Percentiles rank a stretch among this genome's conserved stretches.
phyloP scores from a whole-genome alignment of 2,113 vertebrate species.

The Hippocampus zosterae region DNA sequence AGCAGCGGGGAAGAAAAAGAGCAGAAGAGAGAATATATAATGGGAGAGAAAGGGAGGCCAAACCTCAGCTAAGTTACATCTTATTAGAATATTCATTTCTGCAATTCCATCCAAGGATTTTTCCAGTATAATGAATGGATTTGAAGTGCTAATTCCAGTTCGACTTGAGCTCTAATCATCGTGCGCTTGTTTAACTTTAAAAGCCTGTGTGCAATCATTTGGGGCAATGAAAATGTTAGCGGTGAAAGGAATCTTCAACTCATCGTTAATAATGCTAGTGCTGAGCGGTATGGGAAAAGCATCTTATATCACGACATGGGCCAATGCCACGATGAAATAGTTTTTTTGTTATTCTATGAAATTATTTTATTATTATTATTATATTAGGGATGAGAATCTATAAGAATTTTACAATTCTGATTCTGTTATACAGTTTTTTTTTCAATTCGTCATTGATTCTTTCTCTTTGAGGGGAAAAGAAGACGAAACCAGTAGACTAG shows the following conservation, averaged over 20 bases:
- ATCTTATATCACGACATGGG: no score
- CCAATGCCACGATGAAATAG: no score
- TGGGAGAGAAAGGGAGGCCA: background rate
- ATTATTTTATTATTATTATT: no score
- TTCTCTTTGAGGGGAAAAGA: no score
- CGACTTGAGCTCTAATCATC: background rate
- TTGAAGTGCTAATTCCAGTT: conserved; percentile 29
- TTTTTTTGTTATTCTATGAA: no score
- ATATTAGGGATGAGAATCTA: no score
- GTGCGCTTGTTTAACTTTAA: background rate
- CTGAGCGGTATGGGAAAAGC: no score
- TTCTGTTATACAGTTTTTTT: no score
- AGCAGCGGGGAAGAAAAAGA: conserved; percentile 5
- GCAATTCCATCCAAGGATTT: conserved; percentile 17
- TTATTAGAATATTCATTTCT: conserved; percentile 36
- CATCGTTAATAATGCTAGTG: background rate
- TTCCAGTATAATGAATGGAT: conserved; percentile 36
- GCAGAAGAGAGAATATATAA: conserved; percentile 2
- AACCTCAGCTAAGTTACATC: conserved; percentile 14
- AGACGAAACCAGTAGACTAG: no score
- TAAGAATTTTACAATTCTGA: no score
- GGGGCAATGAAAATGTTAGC: background rate
- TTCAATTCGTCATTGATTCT: no score
- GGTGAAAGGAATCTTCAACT: background rate
- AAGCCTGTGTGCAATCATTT: background rate